Evolutionary conservation across 2,797 vertebrate genomes (phyloP).

Genomic region (Channa striata): DNA sequence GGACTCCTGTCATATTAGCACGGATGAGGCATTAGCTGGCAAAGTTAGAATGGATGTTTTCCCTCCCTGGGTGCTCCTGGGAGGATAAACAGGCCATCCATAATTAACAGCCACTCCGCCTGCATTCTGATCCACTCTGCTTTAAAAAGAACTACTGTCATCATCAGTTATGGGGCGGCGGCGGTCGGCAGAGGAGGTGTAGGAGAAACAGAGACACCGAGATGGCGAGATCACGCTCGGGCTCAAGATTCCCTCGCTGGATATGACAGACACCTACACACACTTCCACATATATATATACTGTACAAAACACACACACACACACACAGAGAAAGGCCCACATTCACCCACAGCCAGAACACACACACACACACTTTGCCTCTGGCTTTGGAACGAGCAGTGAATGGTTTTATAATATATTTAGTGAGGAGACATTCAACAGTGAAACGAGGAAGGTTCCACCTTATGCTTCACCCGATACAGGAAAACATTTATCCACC

Average conservation of each 20-base stretch:
- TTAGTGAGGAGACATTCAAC: slow-evolving; percentile 49
- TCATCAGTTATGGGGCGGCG: slow-evolving; percentile 56
- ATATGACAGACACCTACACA: slow-evolving; percentile 47
- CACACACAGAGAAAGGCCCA: not conserved
- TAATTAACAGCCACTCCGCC: slow-evolving; percentile 78
- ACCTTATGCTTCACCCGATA: slow-evolving; percentile 32
- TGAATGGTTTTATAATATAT: slow-evolving; percentile 64
- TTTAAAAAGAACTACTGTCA: slow-evolving; percentile 78
- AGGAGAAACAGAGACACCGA: slow-evolving; percentile 28
- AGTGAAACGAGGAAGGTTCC: slow-evolving; percentile 50
- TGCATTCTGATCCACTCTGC: slow-evolving; percentile 73
- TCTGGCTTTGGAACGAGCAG: slow-evolving; percentile 46
- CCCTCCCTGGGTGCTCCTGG: slow-evolving; percentile 71
- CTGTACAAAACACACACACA: not conserved
- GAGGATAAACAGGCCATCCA: slow-evolving; percentile 79
- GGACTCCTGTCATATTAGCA: slow-evolving; percentile 63
- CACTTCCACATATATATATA: slow-evolving; percentile 1
- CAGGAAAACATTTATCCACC: slow-evolving; percentile 34
- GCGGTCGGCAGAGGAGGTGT: slow-evolving; percentile 10
- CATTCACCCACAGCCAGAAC: slow-evolving; percentile 14
- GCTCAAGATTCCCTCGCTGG: slow-evolving; percentile 31
- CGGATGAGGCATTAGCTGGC: slow-evolving; percentile 44
- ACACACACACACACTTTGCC: slow-evolving; percentile 41
- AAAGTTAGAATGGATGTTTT: slow-evolving; percentile 69
- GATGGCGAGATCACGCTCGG: slow-evolving; percentile 45